Conservation (phyloP, 2,113 vertebrate species). For the Saiga tatarica region DNA sequence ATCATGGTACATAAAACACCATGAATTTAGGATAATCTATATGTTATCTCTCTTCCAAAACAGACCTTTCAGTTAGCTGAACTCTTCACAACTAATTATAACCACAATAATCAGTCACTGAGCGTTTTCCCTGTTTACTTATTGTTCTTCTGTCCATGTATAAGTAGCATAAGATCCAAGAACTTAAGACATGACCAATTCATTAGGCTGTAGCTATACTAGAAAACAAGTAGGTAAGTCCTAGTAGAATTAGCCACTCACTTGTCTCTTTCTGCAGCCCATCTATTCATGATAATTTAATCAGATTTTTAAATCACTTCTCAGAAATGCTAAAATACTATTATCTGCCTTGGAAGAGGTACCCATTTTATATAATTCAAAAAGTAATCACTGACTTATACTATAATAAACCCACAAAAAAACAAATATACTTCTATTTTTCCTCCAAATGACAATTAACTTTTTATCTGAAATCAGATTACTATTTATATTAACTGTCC, state of each 20-base stretch:
- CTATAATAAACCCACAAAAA: not conserved
- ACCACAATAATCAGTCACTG: not conserved
- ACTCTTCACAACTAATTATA: not conserved
- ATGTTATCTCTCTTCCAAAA: not conserved
- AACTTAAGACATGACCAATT: slow-evolving; percentile 28
- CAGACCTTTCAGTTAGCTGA: not conserved
- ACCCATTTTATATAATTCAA: slow-evolving; percentile 6
- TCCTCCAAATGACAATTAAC: slow-evolving; percentile 36
- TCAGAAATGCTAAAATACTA: not conserved
- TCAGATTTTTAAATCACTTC: slow-evolving; percentile 16
- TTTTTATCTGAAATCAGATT: slow-evolving; percentile 39
- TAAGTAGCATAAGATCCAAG: not conserved
- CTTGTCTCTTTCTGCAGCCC: not conserved
- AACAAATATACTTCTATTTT: not conserved
- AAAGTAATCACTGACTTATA: not conserved
- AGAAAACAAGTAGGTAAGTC: not conserved
- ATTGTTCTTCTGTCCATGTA: not conserved
- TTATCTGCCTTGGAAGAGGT: not conserved
- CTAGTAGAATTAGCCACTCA: not conserved
- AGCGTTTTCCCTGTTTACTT: not conserved
- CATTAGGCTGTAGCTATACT: not conserved
- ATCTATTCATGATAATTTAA: slow-evolving; percentile 11
- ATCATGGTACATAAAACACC: not conserved
- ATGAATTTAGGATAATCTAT: not conserved
- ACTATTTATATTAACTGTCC: slow-evolving; percentile 22